Percentiles rank a stretch among this genome's conserved stretches.
Conservation (phyloP, 2,113 vertebrate genomes). For the Rattus rattus region DNA sequence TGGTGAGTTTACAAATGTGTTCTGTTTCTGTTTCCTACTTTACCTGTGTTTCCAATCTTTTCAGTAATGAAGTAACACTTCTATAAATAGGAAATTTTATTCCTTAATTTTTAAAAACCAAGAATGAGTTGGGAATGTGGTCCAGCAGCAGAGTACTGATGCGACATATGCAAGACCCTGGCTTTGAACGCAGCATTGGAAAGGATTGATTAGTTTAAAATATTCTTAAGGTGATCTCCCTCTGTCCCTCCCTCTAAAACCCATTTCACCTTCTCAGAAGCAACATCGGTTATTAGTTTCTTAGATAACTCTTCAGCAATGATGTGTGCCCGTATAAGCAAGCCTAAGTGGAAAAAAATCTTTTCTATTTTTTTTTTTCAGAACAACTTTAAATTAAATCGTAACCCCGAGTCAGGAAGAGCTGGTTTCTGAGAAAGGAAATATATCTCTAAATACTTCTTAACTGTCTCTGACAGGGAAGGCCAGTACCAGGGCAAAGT, state of each 20-base stretch:
- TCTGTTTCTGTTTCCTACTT: slow-evolving; percentile 24
- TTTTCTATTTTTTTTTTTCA: not conserved
- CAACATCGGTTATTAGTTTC: not conserved
- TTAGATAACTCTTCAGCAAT: not conserved
- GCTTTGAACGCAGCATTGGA: not conserved
- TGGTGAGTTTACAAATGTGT: not conserved
- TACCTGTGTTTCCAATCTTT: slow-evolving; percentile 17
- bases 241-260: not conserved
- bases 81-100: not conserved
- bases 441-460: not conserved
- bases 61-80: slow-evolving; percentile 13
- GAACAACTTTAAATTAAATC: slow-evolving; percentile 35
- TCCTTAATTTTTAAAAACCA: slow-evolving; percentile 33
- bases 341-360: not conserved
- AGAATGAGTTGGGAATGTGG: not conserved
- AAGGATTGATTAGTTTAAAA: not conserved
- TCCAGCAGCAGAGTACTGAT: not conserved
- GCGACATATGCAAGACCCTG: not conserved
- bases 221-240: not conserved
- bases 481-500: not conserved
- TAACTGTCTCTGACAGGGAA: not conserved
- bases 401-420: not conserved
- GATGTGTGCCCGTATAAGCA: not conserved
- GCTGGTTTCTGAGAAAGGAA: slow-evolving; percentile 2
- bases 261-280: not conserved